A percentile compares a stretch with the other conserved stretches of the same genome.
Evolutionary conservation across 2,113 vertebrate species (phyloP).

Genomic region (Steatornis caripensis): DNA sequence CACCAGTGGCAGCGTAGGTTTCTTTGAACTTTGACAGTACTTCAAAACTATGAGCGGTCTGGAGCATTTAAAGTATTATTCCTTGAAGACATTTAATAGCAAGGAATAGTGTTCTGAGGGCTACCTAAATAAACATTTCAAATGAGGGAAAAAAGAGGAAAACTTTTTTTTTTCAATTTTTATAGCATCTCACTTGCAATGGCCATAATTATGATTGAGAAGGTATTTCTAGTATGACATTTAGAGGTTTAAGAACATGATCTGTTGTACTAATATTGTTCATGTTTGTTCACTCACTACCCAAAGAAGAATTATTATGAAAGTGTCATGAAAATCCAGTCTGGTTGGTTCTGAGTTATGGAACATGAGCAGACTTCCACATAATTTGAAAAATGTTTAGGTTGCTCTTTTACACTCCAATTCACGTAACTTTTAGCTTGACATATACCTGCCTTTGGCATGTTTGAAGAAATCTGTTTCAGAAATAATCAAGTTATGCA

Average conservation of each 20-base stretch:
- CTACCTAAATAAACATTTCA: not conserved
- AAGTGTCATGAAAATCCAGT: not conserved
- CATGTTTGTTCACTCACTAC: not conserved
- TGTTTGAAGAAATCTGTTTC: not conserved
- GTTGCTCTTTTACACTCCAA: not conserved
- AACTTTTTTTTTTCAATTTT: not conserved
- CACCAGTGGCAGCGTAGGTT: not conserved
- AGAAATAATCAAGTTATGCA: constrained; percentile 11
- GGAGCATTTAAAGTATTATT: not conserved
- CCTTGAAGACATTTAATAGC: not conserved
- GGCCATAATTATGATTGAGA: not conserved
- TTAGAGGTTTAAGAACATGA: not conserved
- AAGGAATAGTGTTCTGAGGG: not conserved
- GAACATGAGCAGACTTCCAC: not conserved
- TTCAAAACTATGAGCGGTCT: not conserved
- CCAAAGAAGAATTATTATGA: not conserved
- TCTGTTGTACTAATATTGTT: not conserved
- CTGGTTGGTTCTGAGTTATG: not conserved
- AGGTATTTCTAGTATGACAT: not conserved
- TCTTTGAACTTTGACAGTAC: not conserved
- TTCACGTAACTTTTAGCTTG: not conserved
- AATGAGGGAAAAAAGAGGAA: not conserved
- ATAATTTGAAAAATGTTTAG: constrained; percentile 5
- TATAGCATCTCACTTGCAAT: not conserved
- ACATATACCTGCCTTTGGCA: not conserved